Base-by-base conservation (phyloP, 2,888 invertebrate genomes). In the Syritta pipiens region DNA sequence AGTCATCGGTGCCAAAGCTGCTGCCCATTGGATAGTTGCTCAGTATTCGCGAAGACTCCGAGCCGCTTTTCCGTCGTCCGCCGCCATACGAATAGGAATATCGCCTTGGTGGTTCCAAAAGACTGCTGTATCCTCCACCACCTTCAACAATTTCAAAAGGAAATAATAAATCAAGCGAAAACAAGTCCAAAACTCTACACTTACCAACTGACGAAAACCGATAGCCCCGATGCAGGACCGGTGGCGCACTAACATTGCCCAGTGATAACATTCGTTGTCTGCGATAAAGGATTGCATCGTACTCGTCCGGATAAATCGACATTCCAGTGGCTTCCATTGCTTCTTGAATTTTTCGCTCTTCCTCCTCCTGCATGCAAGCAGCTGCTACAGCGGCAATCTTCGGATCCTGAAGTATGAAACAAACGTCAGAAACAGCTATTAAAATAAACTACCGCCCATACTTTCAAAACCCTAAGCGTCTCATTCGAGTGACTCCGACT, bases 361-460 rank as follows among this genome's bases (percentile, higher is more conserved):
- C 94, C 85, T 93, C 93, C 51, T 92, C 92, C 83, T 93, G 92
- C 88, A 94, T 94, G 62, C 94, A 95, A 1, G 94, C 94, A 81
- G 94, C 95, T 0, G 94, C 94, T 51, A 94, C 91, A 49, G 94
- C 94, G 19, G 94, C 95, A 87, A 95, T 90, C 86, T 94, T 93
- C 28, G 95, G 95, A 89, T 96, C 95, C 87, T 90, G 87, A 77
- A 89, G 19, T n/a, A 30, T 3, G n/a, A 2, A 30, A 30, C 32
- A 37, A 37, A 4, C 14, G 40, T 3, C 37, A 5, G 40, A n/a
- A 4, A 24, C 2, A 20, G 2, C 37, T 20, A 24, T 55, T 10
- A 17, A 35, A 12, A 22, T n/a, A 17, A 30, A 35, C 22, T 0
- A 9, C 6, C 1, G 2, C 12, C 1, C 40, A 7, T n/a, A 86